Evolutionary conservation across 2,888 invertebrate species (phyloP), one percentile per base, ranked within the genome.

Genomic region (Idaea dimidiata): DNA sequence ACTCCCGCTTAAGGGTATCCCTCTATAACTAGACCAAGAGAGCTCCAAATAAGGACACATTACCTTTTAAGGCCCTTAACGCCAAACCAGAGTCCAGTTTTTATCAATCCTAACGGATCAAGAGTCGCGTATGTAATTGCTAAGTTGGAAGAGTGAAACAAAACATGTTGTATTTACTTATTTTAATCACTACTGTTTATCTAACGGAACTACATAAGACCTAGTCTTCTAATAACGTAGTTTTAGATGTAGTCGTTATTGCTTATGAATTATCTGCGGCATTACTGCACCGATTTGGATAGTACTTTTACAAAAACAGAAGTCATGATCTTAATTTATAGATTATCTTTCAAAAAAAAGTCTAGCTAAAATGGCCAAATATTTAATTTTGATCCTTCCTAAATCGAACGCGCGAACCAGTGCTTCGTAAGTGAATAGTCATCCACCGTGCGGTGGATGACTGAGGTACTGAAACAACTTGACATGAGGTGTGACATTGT

Each of bases 71-170:
- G 43, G 43, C 43, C 10, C 43, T 43, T 43, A 43, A 43, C 3
- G 43, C 43, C 10, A 43, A 43, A 43, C 43, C 43, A 43, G 43
- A 43, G 43, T 43, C 43, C 7, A 43, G 43, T 43, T 43, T 43
- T 43, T 43, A 43, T 14, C 8, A 33, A 33, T 1, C 3, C 7
- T 43, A 43, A 43, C 43, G 43, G 43, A 43, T 43, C 56, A 8
- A 56, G 43, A 53, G 43, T 60, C 62, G 10, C 61, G 65, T 68
- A 66, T 61, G 65, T 68, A 66, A 67, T 65, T 64, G 64, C 64
- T 65, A 63, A 64, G 65, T 65, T 65, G 59, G 62, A 61, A 59
- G 43, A 10, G 6, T 14, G 8, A 17, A 7, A 54, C 54, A 65
- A 59, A 63, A 63, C 62, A 16, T 54, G 62, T 60, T 60, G 59